Evolutionary conservation across 1,140 invertebrate species (phyloP).

Genomic region (Bombus superbus): DNA sequence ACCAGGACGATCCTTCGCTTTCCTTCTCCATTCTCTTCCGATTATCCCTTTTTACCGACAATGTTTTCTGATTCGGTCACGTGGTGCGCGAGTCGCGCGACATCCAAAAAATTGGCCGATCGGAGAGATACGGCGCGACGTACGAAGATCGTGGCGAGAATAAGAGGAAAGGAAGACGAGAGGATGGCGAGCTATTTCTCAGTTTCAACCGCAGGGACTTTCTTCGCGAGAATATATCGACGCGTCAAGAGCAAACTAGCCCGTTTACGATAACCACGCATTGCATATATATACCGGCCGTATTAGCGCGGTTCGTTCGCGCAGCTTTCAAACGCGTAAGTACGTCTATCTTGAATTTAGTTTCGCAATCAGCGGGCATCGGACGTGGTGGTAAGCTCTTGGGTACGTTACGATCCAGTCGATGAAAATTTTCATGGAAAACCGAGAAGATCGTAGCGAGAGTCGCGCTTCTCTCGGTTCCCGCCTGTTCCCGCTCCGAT

Average conservation of each 20-base stretch:
- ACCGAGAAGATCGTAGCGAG: not conserved
- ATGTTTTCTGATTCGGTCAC: not conserved
- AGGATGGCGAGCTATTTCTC: conserved; percentile 77
- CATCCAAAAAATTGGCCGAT: not conserved
- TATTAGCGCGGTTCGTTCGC: conserved; percentile 4
- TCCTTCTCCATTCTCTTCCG: not conserved
- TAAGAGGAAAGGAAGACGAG: conserved; percentile 20
- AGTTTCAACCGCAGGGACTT: conserved; percentile 82
- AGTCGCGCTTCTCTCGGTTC: no score
- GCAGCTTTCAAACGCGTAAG: conserved; percentile 27
- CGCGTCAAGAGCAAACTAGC: conserved; percentile 80
- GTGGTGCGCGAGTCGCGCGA: not conserved
- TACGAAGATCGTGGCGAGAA: not conserved
- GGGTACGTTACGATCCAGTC: no score
- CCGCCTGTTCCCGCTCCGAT: no score
- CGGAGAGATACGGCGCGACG: not conserved
- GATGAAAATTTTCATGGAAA: not conserved
- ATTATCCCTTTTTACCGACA: not conserved
- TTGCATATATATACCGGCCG: conserved; percentile 50
- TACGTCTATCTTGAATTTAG: conserved; percentile 25
- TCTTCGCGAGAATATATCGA: conserved; percentile 81
- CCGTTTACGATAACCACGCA: conserved; percentile 77
- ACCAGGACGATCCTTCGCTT: not conserved
- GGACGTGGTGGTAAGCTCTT: not conserved
- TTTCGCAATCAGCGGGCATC: conserved; percentile 31